A percentile compares a stretch with the other conserved stretches of the same genome.
phyloP scores from a whole-genome alignment of 2,113 vertebrate genomes.

The Todiramphus chloris region DNA sequence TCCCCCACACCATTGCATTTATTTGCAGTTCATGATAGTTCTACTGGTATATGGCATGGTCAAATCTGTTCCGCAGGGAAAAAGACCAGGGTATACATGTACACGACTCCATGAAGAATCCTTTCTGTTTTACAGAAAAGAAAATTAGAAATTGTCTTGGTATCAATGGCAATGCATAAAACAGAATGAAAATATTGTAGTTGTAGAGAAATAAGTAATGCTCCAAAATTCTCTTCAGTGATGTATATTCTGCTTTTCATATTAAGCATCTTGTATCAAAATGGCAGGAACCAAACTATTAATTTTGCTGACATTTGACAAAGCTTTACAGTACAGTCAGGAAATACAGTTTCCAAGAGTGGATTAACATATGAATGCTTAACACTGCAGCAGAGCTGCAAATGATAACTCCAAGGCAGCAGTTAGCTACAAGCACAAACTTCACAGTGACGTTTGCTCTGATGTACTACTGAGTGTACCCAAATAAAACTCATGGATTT shows the following conservation, averaged over 20 bases:
- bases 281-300: constrained; percentile 13
- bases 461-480: not conserved
- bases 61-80: not conserved
- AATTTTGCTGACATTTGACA: constrained; percentile 39
- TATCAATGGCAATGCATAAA: not conserved
- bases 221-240: not conserved
- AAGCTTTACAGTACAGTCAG: not conserved
- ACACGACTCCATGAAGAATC: not conserved
- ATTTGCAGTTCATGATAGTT: not conserved
- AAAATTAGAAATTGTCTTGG: not conserved
- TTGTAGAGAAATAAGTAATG: not conserved
- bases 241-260: not conserved
- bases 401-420: not conserved
- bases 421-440: not conserved
- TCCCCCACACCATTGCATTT: not conserved
- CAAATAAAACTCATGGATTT: not conserved
- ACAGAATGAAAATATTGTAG: not conserved
- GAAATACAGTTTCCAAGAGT: not conserved
- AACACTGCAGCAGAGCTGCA: not conserved
- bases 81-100: not conserved
- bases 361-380: constrained; percentile 32
- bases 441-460: not conserved
- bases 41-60: not conserved
- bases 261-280: not conserved
- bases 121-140: not conserved